Evolutionary conservation across 2,888 invertebrate genomes (phyloP).

Genomic region (Tenthredo livida): DNA sequence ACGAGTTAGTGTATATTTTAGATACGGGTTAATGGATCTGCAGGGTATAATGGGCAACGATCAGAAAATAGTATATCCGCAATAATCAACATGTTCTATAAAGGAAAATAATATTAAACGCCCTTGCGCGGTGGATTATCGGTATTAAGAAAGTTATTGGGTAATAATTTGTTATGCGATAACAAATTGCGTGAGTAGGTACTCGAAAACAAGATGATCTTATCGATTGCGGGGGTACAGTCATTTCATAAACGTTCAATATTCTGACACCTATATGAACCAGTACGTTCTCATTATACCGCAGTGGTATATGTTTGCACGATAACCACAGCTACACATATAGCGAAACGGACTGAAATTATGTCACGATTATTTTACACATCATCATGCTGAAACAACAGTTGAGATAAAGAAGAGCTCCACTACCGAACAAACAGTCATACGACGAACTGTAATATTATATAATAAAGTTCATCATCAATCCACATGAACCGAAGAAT

Average conservation of each 20-base stretch:
- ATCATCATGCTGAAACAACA: background rate
- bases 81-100: background rate
- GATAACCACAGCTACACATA: background rate
- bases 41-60: background rate
- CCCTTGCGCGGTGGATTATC: background rate
- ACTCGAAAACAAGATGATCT: background rate
- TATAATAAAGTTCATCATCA: background rate
- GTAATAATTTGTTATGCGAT: background rate
- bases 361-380: background rate
- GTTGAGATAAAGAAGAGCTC: background rate
- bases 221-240: background rate
- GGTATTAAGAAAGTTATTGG: background rate
- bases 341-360: background rate
- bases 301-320: background rate
- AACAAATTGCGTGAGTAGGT: background rate
- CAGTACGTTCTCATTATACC: background rate
- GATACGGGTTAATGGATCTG: background rate
- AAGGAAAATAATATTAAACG: background rate
- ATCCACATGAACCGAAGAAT: background rate
- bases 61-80: background rate
- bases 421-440: background rate
- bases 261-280: background rate
- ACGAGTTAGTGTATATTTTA: background rate
- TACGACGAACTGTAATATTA: too few relatives aligned
- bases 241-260: background rate